Evolutionary conservation across 1,140 invertebrate species (phyloP), one percentile per base, ranked within the genome.

Genomic region (Eumeta japonica): DNA sequence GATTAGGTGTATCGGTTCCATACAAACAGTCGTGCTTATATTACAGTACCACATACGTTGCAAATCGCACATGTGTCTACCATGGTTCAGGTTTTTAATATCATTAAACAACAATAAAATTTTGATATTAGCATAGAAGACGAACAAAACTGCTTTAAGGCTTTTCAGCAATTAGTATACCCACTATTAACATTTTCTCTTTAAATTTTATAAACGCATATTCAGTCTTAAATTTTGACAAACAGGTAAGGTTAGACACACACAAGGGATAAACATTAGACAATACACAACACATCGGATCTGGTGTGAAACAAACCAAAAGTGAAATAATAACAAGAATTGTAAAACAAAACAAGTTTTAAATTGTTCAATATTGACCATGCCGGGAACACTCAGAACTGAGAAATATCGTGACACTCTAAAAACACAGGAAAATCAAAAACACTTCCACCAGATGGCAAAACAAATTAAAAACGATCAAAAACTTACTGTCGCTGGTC

Each of bases 241-340:
- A 70, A 74, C 70, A 68, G 70, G 65, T 70, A 67, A 76, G 81
- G 79, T 80, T 62, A 83, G 81, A 83, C 81, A 81, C 79, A 83
- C 81, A 83, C 82, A 83, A 80, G 75, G 81, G 80, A 77, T 76
- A 54, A 79, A 83, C 80, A 83, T 81, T 81, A 84, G 81, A 84
- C 82, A 82, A 83, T 81, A 83, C 82, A 84, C 81, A 83, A 79
- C 70, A 74, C 70, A 71, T 74, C 65, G 65, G 70, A 72, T 74
- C 67, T 74, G 67, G 70, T 74, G 70, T 74, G 67, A 70, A 74
- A 73, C 66, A 60, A 50, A 66, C 67, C 53, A 44, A 41, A 52
- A 61, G 61, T 32, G 41, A 35, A 27, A 45, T n/a, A 24, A 37
- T 27, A 43, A 36, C 15, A 7, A 61, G 41, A 42, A 54, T 61